These are phyloP conservation scores for Hypotaenidia philippensis DNA, from an alignment of 2,797 vertebrate species.

Conservation along the genomic window DNA sequence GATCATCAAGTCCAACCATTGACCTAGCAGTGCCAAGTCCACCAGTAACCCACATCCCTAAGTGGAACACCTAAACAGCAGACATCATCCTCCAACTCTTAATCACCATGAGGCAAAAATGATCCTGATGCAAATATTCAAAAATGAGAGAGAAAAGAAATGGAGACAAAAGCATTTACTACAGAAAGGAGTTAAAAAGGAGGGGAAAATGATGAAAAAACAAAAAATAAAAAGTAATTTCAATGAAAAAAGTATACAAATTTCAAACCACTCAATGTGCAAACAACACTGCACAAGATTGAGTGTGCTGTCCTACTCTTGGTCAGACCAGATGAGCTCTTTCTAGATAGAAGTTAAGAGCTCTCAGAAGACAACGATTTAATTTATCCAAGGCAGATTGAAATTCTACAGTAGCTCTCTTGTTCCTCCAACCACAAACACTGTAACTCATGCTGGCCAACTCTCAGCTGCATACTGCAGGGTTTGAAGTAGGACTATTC, in stretches of 20 bases:
- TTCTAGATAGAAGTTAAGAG: background rate
- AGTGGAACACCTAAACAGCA: fast-evolving
- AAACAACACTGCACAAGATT: background rate
- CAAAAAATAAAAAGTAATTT: background rate
- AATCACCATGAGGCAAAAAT: background rate
- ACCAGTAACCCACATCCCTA: background rate
- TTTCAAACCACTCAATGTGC: background rate
- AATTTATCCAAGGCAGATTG: background rate
- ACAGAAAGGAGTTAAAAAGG: background rate
- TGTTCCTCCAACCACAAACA: background rate
- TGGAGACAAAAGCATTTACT: background rate
- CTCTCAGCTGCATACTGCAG: background rate
- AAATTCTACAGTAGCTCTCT: background rate
- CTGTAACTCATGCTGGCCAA: background rate
- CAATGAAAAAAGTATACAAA: background rate
- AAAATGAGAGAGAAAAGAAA: background rate
- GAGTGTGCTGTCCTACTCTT: background rate
- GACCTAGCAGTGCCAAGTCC: background rate
- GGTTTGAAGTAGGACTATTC: background rate
- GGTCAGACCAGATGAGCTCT: background rate
- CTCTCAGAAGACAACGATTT: background rate
- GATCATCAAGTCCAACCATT: background rate
- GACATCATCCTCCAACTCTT: background rate
- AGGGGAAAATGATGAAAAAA: background rate
- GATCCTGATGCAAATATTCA: background rate